Evolutionary conservation across 2,888 invertebrate genomes (phyloP).

Genomic region (Quadroppia sp.): DNA sequence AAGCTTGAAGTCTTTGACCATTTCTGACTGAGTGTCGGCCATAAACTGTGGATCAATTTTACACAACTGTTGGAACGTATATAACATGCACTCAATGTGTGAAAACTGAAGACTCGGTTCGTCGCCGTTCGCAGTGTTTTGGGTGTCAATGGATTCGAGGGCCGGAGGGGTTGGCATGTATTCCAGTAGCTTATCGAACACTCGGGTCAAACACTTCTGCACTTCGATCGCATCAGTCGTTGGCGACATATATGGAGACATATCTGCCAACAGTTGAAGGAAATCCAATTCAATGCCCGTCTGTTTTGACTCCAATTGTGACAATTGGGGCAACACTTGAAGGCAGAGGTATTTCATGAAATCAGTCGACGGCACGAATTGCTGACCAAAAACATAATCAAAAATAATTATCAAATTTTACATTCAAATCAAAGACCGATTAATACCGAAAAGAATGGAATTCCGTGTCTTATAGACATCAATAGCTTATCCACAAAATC

Average conservation of each 20-base stretch:
- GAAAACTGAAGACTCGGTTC: slow-evolving; percentile 87
- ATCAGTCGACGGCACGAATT: slow-evolving; percentile 69
- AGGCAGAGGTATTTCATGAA: slow-evolving; percentile 80
- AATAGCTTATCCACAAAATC: slow-evolving; percentile 66
- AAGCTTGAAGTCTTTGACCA: slow-evolving; percentile 76
- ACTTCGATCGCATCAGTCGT: slow-evolving; percentile 58
- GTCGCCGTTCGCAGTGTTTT: slow-evolving; percentile 52
- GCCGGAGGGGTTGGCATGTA: slow-evolving; percentile 81
- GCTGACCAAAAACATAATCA: slow-evolving; percentile 42
- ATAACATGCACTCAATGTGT: slow-evolving; percentile 85
- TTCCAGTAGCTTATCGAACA: slow-evolving; percentile 72
- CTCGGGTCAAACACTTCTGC: slow-evolving; percentile 60
- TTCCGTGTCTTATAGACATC: slow-evolving; percentile 76
- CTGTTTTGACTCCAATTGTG: slow-evolving; percentile 50
- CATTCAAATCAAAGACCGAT: slow-evolving; percentile 27
- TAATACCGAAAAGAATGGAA: slow-evolving; percentile 67
- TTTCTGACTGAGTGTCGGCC: slow-evolving; percentile 63
- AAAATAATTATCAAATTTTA: slow-evolving; percentile 38
- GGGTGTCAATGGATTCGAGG: slow-evolving; percentile 56
- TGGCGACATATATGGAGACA: slow-evolving; percentile 70
- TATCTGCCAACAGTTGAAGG: slow-evolving; percentile 79
- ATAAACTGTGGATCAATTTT: slow-evolving; percentile 72
- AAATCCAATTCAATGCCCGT: slow-evolving; percentile 68
- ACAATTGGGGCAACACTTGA: slow-evolving; percentile 68
- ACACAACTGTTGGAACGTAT: slow-evolving; percentile 68